Percentiles rank a stretch among this genome's conserved stretches.
Conservation (phyloP, 2,113 vertebrate genomes). For the Alosa alosa region DNA sequence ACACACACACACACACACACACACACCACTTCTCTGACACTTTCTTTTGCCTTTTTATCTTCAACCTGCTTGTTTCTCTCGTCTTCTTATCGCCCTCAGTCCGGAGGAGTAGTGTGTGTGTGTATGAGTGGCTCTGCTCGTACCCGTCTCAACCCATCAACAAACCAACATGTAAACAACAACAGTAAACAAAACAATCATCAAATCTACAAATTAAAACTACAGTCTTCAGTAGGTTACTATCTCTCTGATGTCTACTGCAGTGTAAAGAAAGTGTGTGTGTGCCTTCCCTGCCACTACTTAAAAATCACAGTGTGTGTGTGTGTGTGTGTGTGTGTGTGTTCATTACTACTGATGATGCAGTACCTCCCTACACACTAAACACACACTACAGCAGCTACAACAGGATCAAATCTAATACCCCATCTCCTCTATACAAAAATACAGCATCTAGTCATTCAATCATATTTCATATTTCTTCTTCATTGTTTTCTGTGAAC, state of each 20-base stretch:
- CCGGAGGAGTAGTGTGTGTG: not conserved
- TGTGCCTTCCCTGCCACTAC: conserved; percentile 15
- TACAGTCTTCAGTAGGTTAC: not conserved
- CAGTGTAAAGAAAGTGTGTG: not conserved
- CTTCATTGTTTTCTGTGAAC: not conserved
- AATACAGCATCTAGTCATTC: conserved; percentile 1
- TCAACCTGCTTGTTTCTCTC: conserved; percentile 6
- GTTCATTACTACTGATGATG: not conserved
- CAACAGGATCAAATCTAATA: not conserved
- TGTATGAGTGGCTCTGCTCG: too few species aligned
- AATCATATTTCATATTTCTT: not conserved
- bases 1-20: not conserved
- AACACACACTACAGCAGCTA: conserved; percentile 1
- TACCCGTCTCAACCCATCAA: not conserved
- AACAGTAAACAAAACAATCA: not conserved
- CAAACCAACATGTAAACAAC: not conserved
- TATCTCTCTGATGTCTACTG: not conserved
- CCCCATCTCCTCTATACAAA: not conserved
- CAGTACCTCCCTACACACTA: conserved; percentile 2
- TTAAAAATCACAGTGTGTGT: conserved; percentile 14
- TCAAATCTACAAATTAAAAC: not conserved
- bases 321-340: not conserved
- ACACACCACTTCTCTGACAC: not conserved
- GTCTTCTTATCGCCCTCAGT: not conserved
- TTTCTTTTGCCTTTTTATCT: not conserved